Percentiles rank a stretch among this genome's conserved stretches.
phyloP scores from a whole-genome alignment of 2,888 invertebrate genomes.

The Lycaena phlaeas region DNA sequence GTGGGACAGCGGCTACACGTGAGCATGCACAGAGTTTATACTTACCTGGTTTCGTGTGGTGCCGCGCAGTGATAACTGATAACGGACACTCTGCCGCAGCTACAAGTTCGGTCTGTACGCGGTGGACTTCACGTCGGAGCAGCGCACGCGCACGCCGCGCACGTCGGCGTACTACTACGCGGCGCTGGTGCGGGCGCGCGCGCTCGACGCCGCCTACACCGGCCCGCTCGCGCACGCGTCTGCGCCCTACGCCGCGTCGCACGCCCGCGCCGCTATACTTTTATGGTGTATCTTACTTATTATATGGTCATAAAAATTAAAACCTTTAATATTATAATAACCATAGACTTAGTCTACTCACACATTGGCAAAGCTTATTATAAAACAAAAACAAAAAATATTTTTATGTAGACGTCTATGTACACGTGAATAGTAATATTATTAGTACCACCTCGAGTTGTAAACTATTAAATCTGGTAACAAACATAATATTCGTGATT shows the following conservation, averaged over 20 bases:
- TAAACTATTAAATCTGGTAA: no score
- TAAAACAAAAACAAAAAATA: no score
- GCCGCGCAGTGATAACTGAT: no score
- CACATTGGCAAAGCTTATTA: no score
- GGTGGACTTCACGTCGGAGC: slow-evolving; percentile 73
- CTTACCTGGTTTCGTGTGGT: background rate
- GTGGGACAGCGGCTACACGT: slow-evolving; percentile 79
- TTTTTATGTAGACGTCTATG: no score
- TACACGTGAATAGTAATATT: no score
- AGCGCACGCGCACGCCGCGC: slow-evolving; percentile 40
- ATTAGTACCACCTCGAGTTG: no score
- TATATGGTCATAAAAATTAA: no score
- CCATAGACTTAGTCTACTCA: no score
- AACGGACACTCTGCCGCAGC: slow-evolving; percentile 36
- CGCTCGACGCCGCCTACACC: background rate
- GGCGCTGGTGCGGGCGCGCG: background rate
- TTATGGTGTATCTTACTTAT: no score
- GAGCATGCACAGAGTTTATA: slow-evolving; percentile 28
- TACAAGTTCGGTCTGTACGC: slow-evolving; percentile 75
- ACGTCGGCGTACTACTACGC: slow-evolving; percentile 5
- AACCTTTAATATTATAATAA: no score
- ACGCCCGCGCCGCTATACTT: background rate
- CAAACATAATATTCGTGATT: no score
- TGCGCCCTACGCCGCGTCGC: background rate
- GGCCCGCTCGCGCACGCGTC: background rate